These are phyloP conservation scores for Lasioglossum villosulum DNA, from an alignment of 2,888 invertebrate genomes.

Conservation along the genomic window DNA sequence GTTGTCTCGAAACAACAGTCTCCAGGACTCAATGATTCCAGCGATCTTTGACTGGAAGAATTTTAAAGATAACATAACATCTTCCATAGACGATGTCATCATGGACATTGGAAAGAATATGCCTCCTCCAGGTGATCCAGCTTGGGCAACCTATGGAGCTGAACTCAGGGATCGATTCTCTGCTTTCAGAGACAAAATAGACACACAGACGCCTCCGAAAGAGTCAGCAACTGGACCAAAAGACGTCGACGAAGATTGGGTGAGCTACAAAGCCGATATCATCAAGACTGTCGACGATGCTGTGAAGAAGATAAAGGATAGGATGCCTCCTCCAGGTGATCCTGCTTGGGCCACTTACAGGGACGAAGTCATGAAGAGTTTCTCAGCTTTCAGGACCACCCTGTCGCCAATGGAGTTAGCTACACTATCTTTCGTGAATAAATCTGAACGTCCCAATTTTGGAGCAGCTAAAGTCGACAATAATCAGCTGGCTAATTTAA, in stretches of 20 bases:
- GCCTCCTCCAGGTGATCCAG: slow-evolving; percentile 62
- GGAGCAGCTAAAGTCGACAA: neutral
- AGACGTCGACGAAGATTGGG: slow-evolving; percentile 38
- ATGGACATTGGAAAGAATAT: slow-evolving; percentile 45
- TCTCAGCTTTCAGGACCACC: slow-evolving; percentile 34
- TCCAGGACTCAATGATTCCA: neutral
- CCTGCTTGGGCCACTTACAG: slow-evolving; percentile 59
- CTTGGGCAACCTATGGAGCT: slow-evolving; percentile 41
- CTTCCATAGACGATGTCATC: slow-evolving; percentile 48
- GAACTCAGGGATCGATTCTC: slow-evolving; percentile 50
- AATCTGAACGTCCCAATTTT: neutral
- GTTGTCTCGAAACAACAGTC: slow-evolving; percentile 16
- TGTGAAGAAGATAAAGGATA: slow-evolving; percentile 54
- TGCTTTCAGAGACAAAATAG: slow-evolving; percentile 31
- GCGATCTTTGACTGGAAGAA: slow-evolving; percentile 62
- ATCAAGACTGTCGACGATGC: slow-evolving; percentile 54
- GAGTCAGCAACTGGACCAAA: neutral
- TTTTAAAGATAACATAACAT: slow-evolving; percentile 53
- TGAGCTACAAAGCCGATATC: slow-evolving; percentile 54
- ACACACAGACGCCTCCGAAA: neutral
- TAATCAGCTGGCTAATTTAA: slow-evolving; percentile 44
- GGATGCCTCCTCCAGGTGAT: slow-evolving; percentile 60
- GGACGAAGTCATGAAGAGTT: slow-evolving; percentile 55
- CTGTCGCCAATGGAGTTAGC: neutral
- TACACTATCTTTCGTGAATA: neutral